These are phyloP conservation scores for Uria lomvia DNA, from an alignment of 2,113 vertebrate species.

Conservation along the genomic window DNA sequence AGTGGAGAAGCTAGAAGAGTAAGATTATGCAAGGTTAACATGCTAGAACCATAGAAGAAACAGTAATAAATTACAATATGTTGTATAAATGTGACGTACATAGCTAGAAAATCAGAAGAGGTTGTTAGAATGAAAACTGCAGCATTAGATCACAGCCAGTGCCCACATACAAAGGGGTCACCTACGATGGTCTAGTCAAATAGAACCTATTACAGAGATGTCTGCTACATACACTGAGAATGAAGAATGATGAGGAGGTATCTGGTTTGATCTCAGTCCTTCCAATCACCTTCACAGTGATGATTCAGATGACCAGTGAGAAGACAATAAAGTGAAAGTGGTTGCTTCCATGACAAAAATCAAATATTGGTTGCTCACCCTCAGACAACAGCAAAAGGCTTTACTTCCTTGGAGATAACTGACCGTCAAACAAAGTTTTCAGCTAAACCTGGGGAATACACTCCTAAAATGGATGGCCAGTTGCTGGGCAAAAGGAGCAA, in stretches of 20 bases:
- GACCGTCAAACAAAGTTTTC: not conserved
- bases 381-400: not conserved
- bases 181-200: not conserved
- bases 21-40: not conserved
- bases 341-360: not conserved
- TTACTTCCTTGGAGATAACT: not conserved
- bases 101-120: not conserved
- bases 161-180: not conserved
- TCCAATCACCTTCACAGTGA: not conserved
- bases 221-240: not conserved
- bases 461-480: not conserved
- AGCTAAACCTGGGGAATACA: not conserved
- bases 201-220: not conserved
- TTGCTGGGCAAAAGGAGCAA: not conserved
- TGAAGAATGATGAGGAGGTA: not conserved
- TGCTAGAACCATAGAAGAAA: not conserved
- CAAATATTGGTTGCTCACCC: not conserved
- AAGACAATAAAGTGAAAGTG: not conserved
- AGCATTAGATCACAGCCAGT: not conserved
- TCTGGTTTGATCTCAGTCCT: not conserved
- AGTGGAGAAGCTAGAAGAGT: not conserved
- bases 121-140: not conserved
- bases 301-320: not conserved
- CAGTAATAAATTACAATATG: not conserved
- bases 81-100: not conserved